These are phyloP conservation scores for Bathynomus jamesi DNA, from an alignment of 1,140 invertebrate species.

Conservation along the genomic window DNA sequence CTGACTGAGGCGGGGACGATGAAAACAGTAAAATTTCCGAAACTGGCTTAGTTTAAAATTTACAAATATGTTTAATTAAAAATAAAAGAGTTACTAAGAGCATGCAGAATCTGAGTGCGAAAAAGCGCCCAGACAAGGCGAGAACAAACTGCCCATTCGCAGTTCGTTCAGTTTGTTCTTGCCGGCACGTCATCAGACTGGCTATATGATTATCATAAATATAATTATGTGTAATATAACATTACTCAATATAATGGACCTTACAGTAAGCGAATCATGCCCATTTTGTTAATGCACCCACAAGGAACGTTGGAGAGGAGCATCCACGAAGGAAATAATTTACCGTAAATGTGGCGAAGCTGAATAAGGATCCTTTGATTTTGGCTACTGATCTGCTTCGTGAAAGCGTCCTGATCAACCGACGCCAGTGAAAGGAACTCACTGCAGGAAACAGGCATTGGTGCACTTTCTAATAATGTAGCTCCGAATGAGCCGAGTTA, in stretches of 20 bases:
- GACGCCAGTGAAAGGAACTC: background rate
- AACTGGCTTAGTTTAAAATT: constrained; percentile 35
- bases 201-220: constrained; percentile 36
- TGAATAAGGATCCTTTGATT: too few relatives aligned
- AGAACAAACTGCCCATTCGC: constrained; percentile 8
- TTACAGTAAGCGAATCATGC: constrained; percentile 25
- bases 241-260: constrained; percentile 36
- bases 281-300: background rate
- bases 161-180: constrained; percentile 1
- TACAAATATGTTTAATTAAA: constrained; percentile 36
- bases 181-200: constrained; percentile 31
- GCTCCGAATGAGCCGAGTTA: background rate
- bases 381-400: constrained; percentile 15
- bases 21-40: constrained; percentile 33
- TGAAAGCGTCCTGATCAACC: constrained; percentile 15
- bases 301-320: background rate
- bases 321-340: background rate
- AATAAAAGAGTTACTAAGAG: constrained; percentile 36
- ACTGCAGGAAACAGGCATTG: background rate
- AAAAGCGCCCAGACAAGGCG: constrained; percentile 17
- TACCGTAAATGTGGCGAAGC: background rate
- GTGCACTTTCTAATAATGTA: background rate
- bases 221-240: constrained; percentile 37
- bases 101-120: constrained; percentile 26
- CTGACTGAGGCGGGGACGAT: constrained; percentile 35